These are phyloP conservation scores for Trichoplusia ni DNA, from an alignment of 1,140 invertebrate genomes.

Conservation along the genomic window DNA sequence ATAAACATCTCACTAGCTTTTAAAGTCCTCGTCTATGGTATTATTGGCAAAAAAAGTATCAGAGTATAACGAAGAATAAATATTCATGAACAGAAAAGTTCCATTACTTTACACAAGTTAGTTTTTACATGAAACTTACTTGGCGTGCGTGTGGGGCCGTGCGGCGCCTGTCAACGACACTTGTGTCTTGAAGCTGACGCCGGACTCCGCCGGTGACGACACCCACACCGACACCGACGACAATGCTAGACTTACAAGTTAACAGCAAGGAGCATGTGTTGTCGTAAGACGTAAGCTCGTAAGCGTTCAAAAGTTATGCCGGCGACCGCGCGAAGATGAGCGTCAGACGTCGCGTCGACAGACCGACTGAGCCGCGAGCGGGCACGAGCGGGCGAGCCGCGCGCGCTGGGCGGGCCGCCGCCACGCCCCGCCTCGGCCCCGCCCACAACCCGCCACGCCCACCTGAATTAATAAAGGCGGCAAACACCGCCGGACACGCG, in stretches of 20 bases:
- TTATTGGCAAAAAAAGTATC: no score
- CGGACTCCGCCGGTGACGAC: no score
- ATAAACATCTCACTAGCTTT: no score
- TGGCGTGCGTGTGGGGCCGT: conserved; percentile 70
- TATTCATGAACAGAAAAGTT: background rate
- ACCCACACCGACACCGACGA: no score
- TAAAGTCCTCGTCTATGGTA: no score
- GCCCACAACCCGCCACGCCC: conserved; percentile 67
- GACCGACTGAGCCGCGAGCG: conserved; percentile 60
- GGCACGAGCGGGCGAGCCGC: conserved; percentile 44
- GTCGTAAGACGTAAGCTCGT: conserved; percentile 51
- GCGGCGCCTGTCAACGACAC: conserved; percentile 40
- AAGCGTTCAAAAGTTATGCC: conserved; percentile 53
- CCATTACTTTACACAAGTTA: conserved; percentile 25
- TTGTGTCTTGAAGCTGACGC: no score
- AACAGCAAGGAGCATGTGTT: conserved; percentile 25
- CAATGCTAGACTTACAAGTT: conserved; percentile 31
- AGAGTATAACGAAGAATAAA: no score
- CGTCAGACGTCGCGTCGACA: conserved; percentile 66
- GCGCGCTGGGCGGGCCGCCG: conserved; percentile 58
- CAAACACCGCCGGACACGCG: conserved; percentile 79
- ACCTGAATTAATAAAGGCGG: conserved; percentile 79
- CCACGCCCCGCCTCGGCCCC: conserved; percentile 56
- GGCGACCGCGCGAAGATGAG: conserved; percentile 54
- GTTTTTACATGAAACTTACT: conserved; percentile 55